Percentiles rank a stretch among this genome's conserved stretches.
Evolutionary conservation across 2,113 vertebrate genomes (phyloP).

Genomic region (Hirundichthys speculiger): DNA sequence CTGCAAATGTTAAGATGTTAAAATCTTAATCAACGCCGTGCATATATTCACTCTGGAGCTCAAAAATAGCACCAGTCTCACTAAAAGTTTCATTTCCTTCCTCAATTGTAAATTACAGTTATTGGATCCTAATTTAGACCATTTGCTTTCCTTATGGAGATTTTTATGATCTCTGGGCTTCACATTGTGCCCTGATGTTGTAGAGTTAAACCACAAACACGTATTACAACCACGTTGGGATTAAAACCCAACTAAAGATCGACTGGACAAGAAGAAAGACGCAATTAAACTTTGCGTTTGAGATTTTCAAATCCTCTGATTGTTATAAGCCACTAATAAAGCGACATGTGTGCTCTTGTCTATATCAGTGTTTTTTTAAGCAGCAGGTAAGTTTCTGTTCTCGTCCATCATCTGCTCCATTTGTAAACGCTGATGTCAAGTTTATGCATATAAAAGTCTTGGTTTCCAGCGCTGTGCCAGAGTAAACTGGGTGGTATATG

Average conservation of each 20-base stretch:
- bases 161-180: no score
- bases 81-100: no score
- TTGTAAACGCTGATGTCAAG: conserved; percentile 54
- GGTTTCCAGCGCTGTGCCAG: conserved; percentile 73
- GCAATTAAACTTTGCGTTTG: background rate
- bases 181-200: no score
- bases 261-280: background rate
- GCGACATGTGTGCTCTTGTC: conserved; percentile 50
- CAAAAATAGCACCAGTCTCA: no score
- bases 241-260: conserved; percentile 11
- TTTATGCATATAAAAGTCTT: conserved; percentile 73
- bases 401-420: conserved; percentile 66
- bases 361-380: conserved; percentile 51
- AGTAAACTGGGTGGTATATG: conserved; percentile 81
- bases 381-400: conserved; percentile 68
- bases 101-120: no score
- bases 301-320: conserved; percentile 40
- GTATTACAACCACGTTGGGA: conserved; percentile 17
- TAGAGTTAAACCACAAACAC: conserved; percentile 24
- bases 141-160: no score
- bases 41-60: no score
- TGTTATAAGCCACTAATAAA: conserved; percentile 36
- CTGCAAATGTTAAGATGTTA: no score
- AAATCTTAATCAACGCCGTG: no score
- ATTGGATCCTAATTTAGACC: no score